Evolutionary conservation across 2,797 vertebrate genomes (phyloP).

Genomic region (Serranus cabrilla): DNA sequence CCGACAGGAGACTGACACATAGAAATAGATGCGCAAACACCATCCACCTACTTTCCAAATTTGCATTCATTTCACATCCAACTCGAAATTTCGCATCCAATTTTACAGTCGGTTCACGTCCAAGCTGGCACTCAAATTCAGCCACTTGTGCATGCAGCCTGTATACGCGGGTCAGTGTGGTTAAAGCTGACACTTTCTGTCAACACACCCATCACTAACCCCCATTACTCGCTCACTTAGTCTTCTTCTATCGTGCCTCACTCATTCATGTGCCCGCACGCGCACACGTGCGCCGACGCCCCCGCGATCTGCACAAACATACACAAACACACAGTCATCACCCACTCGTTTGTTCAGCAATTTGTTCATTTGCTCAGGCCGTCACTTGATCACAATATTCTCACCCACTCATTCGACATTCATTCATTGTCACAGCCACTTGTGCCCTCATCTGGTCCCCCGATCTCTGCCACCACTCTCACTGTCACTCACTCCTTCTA

Average conservation of each 20-base stretch:
- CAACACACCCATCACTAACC: slow-evolving; percentile 87
- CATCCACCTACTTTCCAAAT: slow-evolving; percentile 73
- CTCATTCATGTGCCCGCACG: slow-evolving; percentile 59
- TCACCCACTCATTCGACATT: slow-evolving; percentile 60
- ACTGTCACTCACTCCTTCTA: slow-evolving; percentile 38
- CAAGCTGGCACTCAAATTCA: slow-evolving; percentile 80
- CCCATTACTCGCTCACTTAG: slow-evolving; percentile 85
- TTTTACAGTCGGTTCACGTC: slow-evolving; percentile 81
- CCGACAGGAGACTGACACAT: slow-evolving; percentile 67
- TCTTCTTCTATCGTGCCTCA: slow-evolving; percentile 69
- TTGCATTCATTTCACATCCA: slow-evolving; percentile 80
- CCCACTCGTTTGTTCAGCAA: slow-evolving; percentile 63
- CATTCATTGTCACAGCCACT: slow-evolving; percentile 54
- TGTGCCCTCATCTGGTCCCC: slow-evolving; percentile 52
- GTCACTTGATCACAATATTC: slow-evolving; percentile 59
- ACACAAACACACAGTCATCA: slow-evolving; percentile 47
- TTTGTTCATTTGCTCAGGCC: slow-evolving; percentile 64
- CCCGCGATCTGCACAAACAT: slow-evolving; percentile 23
- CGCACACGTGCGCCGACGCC: slow-evolving; percentile 13
- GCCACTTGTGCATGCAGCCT: slow-evolving; percentile 82
- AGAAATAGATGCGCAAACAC: slow-evolving; percentile 68
- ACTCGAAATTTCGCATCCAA: slow-evolving; percentile 73
- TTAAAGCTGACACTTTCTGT: slow-evolving; percentile 86
- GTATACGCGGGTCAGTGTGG: slow-evolving; percentile 82
- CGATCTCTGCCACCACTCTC: slow-evolving; percentile 44